Conservation (phyloP, 1,140 invertebrate genomes). For the Aphelinus certus region DNA sequence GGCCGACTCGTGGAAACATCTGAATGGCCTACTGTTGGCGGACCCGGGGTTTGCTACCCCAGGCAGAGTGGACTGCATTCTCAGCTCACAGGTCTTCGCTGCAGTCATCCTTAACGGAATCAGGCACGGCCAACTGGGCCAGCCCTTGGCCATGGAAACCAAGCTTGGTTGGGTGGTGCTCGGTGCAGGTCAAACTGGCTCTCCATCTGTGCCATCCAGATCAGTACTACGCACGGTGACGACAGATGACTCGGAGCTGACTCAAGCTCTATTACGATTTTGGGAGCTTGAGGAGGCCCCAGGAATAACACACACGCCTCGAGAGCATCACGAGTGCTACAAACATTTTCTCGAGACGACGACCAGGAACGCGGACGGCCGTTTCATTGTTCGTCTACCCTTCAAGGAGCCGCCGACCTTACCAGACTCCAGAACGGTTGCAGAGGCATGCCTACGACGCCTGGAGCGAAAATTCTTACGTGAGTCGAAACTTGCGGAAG, state of each 20-base stretch:
- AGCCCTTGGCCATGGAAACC: not conserved
- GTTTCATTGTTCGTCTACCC: not conserved
- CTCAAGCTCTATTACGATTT: not conserved
- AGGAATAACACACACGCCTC: not conserved
- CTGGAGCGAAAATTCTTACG: not conserved
- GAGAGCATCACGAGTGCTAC: not conserved
- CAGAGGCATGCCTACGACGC: not conserved
- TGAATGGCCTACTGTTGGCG: not conserved
- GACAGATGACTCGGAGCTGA: not conserved
- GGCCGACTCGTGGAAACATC: not conserved
- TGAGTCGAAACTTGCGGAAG: not conserved
- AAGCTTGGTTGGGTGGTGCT: slow-evolving; percentile 8
- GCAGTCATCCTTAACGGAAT: not conserved
- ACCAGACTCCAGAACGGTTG: not conserved
- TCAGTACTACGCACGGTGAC: not conserved
- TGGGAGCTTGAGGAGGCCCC: not conserved
- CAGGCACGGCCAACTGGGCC: not conserved
- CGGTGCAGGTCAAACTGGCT: not conserved
- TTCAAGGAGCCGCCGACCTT: not conserved
- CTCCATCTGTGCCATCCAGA: not conserved
- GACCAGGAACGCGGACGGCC: not conserved
- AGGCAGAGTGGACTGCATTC: not conserved
- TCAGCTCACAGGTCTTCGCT: not conserved
- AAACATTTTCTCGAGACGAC: not conserved
- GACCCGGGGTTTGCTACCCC: not conserved